phyloP scores from a whole-genome alignment of 2,888 invertebrate genomes.

The Drosophila tripunctata region DNA sequence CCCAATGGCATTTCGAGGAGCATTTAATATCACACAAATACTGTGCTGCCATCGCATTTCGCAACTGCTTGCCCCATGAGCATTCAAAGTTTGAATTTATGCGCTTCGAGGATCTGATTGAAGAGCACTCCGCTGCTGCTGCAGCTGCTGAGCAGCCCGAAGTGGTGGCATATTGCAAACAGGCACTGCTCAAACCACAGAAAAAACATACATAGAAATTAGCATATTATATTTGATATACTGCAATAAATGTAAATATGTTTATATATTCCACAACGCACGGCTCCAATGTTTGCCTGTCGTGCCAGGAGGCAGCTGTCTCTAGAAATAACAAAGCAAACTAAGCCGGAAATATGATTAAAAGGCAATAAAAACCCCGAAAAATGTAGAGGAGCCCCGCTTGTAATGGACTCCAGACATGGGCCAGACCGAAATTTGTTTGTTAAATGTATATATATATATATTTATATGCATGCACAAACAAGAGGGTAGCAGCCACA shows the following conservation, averaged over 20 bases:
- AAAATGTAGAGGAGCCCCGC: conserved; percentile 48
- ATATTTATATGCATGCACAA: too few relatives aligned
- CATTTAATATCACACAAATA: conserved; percentile 90
- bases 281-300: neutral
- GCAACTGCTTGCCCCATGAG: conserved; percentile 76
- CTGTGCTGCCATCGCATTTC: conserved; percentile 90
- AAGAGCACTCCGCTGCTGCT: conserved; percentile 68
- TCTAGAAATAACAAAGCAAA: conserved; percentile 28
- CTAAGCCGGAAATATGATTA: conserved; percentile 72
- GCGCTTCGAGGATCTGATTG: conserved; percentile 87
- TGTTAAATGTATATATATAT: conserved; percentile 53
- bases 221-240: conserved; percentile 24
- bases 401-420: conserved; percentile 65
- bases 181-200: conserved; percentile 72
- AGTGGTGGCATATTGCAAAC: conserved; percentile 71
- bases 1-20: conserved; percentile 93
- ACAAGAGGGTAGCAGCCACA: conserved; percentile 47
- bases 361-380: conserved; percentile 74
- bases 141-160: conserved; percentile 46
- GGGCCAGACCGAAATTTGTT: conserved; percentile 64
- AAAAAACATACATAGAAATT: conserved; percentile 53
- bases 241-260: conserved; percentile 60
- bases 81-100: conserved; percentile 85
- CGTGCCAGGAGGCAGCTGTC: conserved; percentile 45
- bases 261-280: conserved; percentile 21